A percentile compares a stretch with the other conserved stretches of the same genome.
These are phyloP conservation scores for Columbina picui DNA, from an alignment of 2,113 vertebrate genomes.

Conservation along the genomic window DNA sequence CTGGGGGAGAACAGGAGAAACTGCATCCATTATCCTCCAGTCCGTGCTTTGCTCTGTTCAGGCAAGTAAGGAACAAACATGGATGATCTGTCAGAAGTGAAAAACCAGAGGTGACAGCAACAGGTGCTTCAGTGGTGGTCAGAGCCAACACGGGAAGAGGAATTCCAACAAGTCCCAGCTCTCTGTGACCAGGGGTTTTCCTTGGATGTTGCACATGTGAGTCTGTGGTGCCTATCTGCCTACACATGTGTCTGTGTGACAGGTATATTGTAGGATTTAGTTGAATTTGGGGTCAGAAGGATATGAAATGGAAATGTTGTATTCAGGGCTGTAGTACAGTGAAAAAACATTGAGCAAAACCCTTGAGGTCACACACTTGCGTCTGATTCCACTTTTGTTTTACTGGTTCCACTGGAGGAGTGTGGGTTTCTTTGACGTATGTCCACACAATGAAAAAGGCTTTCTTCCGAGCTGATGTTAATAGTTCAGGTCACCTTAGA, in stretches of 20 bases:
- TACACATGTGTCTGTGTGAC: not conserved
- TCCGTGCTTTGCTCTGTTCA: not conserved
- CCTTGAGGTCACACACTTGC: not conserved
- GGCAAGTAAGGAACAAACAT: not conserved
- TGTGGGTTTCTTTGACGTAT: not conserved
- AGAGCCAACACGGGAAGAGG: not conserved
- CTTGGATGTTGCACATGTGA: not conserved
- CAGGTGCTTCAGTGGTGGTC: rapidly evolving
- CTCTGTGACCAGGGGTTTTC: rapidly evolving
- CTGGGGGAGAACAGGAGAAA: not conserved
- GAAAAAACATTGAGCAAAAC: not conserved
- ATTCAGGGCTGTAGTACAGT: not conserved
- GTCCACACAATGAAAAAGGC: not conserved
- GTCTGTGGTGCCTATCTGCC: not conserved
- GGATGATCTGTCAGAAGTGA: not conserved
- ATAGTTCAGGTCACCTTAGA: not conserved
- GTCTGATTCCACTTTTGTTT: not conserved
- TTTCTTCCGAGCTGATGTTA: not conserved
- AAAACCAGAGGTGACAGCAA: not conserved
- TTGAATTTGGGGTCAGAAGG: not conserved
- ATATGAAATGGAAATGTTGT: not conserved
- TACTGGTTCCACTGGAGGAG: not conserved
- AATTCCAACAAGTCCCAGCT: not conserved
- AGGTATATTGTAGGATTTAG: not conserved
- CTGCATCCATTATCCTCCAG: not conserved